Evolutionary conservation across 2,113 vertebrate species (phyloP).

Genomic region (Sinocyclocheilus rhinocerous): DNA sequence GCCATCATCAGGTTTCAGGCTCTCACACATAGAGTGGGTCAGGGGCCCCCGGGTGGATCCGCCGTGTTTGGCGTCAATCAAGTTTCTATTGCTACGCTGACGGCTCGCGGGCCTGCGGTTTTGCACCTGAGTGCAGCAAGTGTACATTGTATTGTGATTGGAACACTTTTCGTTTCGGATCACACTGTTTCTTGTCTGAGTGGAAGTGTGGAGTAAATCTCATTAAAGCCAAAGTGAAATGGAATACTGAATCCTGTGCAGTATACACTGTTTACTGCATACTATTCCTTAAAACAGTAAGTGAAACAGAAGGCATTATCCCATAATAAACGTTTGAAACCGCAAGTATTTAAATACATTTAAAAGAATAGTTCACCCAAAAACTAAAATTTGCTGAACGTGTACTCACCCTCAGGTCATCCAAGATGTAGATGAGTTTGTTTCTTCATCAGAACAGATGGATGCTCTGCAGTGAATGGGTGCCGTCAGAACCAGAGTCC

Average conservation of each 20-base stretch:
- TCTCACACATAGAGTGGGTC: slow-evolving; percentile 34
- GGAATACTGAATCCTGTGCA: not conserved
- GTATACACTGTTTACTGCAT: not conserved
- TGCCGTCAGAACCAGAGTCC: too few species aligned
- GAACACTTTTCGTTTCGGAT: not conserved
- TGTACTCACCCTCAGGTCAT: not conserved
- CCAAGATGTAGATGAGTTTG: too few species aligned
- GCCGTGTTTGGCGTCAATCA: slow-evolving; percentile 50
- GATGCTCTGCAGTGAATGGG: too few species aligned
- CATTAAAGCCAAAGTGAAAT: not conserved
- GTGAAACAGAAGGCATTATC: not conserved
- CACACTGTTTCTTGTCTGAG: slow-evolving; percentile 3
- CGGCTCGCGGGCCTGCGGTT: slow-evolving; percentile 31
- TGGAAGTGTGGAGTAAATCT: not conserved
- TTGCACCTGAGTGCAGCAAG: not conserved
- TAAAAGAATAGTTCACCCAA: not conserved
- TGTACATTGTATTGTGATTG: slow-evolving; percentile 7
- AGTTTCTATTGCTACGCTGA: slow-evolving; percentile 49
- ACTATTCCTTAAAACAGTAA: not conserved
- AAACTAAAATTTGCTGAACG: too few species aligned
- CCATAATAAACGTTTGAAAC: not conserved
- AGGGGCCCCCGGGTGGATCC: slow-evolving; percentile 45
- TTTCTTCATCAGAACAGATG: not conserved
- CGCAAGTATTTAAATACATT: not conserved
- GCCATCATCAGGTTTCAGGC: slow-evolving; percentile 71